Evolutionary conservation across 2,113 vertebrate species (phyloP), one percentile per base, ranked within the genome.

Genomic region (Tragelaphus buxtoni): DNA sequence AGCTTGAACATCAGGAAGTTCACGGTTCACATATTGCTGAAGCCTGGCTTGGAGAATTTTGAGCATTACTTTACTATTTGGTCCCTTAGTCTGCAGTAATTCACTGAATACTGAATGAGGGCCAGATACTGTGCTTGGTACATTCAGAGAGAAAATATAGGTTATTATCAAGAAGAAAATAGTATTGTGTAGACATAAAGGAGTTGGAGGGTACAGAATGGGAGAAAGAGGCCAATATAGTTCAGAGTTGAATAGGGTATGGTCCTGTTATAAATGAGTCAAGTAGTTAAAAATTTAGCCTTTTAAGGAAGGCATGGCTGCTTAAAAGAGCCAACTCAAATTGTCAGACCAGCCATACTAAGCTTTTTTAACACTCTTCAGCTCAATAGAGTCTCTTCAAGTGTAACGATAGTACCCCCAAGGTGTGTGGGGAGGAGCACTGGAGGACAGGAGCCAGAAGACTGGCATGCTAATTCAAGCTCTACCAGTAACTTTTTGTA

Each of bases 111-210:
- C 61, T 94, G 72, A 91, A 14, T 55, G 45, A 61, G 39, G 88
- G 13, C 26, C 24, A 74, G 30, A 24, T 89, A 56, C 8, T 84
- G 17, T 61, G 39, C 53, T 80, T 51, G 18, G 24, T 94, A 39
- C 20, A 74, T 69, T 51, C 72, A 42, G 51, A 95, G 74, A 93
- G 84, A 87, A 96, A 92, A 86, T 22, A 65, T 5, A 76, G 39
- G 24, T 39, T 91, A 49, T 96, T 85, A 72, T 72, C 47, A 72
- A 13, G 45, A 82, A 95, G 30, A 84, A 96, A 79, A 92, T 89
- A 65, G 55, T 69, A 85, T 28, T 76, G 9, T 65, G 55, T 60
- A 42, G 20, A 24, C 55, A 9, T 51, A 77, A 91, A 84, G 9
- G 4, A 63, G 20, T 55, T 85, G 28, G 35, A 7, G 20, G 28